Conservation (phyloP, 1,140 invertebrate genomes). For the Ceratosolen solmsi region DNA sequence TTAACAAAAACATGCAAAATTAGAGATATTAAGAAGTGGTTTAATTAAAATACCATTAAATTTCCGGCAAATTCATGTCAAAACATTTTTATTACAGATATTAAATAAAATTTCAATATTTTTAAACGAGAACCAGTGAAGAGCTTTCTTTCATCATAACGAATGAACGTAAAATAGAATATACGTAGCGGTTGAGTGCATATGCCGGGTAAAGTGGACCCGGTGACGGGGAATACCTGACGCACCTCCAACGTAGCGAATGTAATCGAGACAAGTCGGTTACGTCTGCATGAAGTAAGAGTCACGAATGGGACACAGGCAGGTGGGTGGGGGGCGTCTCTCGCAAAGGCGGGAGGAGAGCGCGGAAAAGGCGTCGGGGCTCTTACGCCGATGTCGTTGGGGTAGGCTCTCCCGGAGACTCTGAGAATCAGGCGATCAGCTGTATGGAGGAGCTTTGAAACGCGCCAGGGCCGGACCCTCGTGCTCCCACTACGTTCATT, state of each 20-base stretch:
- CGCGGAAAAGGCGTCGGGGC: not conserved
- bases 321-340: not conserved
- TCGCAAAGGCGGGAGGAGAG: constrained; percentile 3
- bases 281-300: not conserved
- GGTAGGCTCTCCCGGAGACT: constrained; percentile 63
- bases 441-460: not conserved
- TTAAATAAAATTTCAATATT: too few species aligned
- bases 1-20: too few species aligned
- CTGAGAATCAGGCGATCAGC: constrained; percentile 54
- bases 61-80: too few species aligned
- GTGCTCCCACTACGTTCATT: not conserved
- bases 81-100: too few species aligned
- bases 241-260: too few species aligned
- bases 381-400: constrained; percentile 51
- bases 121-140: too few species aligned
- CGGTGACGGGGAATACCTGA: not conserved
- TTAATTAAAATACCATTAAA: too few species aligned
- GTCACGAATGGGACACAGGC: not conserved
- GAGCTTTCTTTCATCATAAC: too few species aligned
- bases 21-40: too few species aligned
- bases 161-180: too few species aligned
- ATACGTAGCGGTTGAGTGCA: not conserved
- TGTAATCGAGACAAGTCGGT: not conserved
- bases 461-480: constrained; percentile 38
- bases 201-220: not conserved